A percentile compares a stretch with the other conserved stretches of the same genome.
phyloP scores from a whole-genome alignment of 2,888 invertebrate species.

The Thecophora atra region DNA sequence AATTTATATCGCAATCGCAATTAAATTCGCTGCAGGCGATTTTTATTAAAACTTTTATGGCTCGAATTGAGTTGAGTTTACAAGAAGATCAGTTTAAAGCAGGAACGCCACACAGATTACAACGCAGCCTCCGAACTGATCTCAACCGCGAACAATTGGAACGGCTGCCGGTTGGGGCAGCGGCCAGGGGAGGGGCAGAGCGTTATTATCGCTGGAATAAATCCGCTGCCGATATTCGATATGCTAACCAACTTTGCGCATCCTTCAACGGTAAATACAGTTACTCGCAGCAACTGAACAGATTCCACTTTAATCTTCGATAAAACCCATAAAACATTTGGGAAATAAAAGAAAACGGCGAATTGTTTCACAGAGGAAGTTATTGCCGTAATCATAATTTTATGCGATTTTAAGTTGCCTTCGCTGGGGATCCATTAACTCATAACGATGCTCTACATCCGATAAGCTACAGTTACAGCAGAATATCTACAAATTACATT shows the following conservation, averaged over 20 bases:
- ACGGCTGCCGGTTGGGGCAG: background rate
- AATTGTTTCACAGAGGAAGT: background rate
- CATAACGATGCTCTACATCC: no score
- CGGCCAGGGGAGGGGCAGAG: no score
- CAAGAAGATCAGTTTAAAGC: slow-evolving; percentile 18
- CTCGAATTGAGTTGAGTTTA: slow-evolving; percentile 47
- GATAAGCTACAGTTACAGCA: no score
- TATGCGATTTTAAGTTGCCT: background rate
- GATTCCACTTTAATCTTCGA: no score
- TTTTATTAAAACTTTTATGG: slow-evolving; percentile 54
- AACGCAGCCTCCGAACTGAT: slow-evolving; percentile 9
- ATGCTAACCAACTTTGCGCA: background rate
- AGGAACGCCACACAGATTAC: slow-evolving; percentile 29
- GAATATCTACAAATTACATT: no score
- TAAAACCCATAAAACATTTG: background rate
- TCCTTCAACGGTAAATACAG: background rate
- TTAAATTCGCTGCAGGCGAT: slow-evolving; percentile 61
- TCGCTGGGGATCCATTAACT: background rate
- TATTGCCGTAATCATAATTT: background rate
- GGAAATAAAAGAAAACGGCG: background rate
- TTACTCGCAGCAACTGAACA: background rate
- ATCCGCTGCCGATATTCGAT: background rate
- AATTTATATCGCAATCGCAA: slow-evolving; percentile 61
- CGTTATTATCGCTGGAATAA: no score
- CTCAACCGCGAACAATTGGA: background rate